Evolutionary conservation across 2,797 vertebrate species (phyloP), one percentile per base, ranked within the genome.

Genomic region (Bovichtus variegatus): DNA sequence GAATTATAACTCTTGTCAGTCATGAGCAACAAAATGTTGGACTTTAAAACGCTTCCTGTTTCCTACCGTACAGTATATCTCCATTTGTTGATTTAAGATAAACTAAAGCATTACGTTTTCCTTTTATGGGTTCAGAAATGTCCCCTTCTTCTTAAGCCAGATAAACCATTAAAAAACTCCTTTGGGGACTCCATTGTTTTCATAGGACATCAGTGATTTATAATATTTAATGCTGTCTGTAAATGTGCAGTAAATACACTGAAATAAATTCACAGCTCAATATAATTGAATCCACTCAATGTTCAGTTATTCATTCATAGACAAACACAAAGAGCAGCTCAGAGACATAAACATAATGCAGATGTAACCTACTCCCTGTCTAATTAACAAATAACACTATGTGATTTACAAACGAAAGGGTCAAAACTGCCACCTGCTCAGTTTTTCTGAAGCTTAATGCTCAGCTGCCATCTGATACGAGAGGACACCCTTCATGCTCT

Each of bases 301-400:
- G 31, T 61, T 54, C 13, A 65, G 44, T 57, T n/a, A 19, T 72
- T 74, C 23, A 69, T n/a, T 51, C 15, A 47, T 5, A n/a, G 50
- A n/a, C 2, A 54, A n/a, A 9, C 27, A 36, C n/a, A 60, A 6
- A 44, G 51, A 64, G 36, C 59, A 29, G 29, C 53, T 59, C 53
- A 13, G 34, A 55, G 16, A 34, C 11, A 19, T 61, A 8, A 75
- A 46, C 49, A 18, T 47, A 19, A 61, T 68, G 19, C 55, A 53
- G 23, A 53, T 49, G 50, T 38, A 63, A 44, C 29, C 11, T n/a
- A n/a, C 27, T 46, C 27, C 18, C 10, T 13, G n/a, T 50, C 25
- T 54, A n/a, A 62, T 49, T 19, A 40, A 31, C 44, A 36, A 64
- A 46, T 21, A 29, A 66, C 54, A 27, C 15, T n/a, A 10, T 2